Evolutionary conservation across 2,888 invertebrate genomes (phyloP).

Genomic region (Mechanitis messenoides): DNA sequence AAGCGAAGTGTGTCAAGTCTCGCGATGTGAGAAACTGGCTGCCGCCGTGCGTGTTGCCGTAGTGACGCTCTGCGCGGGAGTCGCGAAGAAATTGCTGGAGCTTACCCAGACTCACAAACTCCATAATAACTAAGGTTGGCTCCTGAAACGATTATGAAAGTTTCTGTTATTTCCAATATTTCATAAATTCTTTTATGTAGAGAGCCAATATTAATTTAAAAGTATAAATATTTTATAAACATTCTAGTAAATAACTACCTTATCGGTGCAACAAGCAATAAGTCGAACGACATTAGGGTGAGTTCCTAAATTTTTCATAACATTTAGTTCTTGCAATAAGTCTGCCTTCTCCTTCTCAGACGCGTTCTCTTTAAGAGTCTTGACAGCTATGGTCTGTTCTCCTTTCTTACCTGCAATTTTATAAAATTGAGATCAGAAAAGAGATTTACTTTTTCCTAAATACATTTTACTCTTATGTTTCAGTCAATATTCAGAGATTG

Average conservation of each 20-base stretch:
- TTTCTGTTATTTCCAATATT: background rate
- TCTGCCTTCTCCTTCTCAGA: conserved; percentile 91
- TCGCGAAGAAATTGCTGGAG: conserved; percentile 91
- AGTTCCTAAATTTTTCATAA: conserved; percentile 93
- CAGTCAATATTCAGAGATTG: too few species aligned
- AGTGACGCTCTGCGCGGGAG: conserved; percentile 89
- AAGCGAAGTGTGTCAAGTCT: conserved; percentile 92
- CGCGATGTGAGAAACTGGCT: conserved; percentile 87
- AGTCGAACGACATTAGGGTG: conserved; percentile 94
- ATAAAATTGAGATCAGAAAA: background rate
- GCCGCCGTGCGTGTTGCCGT: conserved; percentile 85
- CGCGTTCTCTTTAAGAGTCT: conserved; percentile 95
- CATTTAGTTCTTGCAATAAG: conserved; percentile 89
- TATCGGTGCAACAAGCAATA: conserved; percentile 92
- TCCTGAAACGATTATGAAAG: conserved; percentile 67
- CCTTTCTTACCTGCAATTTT: conserved; percentile 79
- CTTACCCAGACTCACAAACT: conserved; percentile 92
- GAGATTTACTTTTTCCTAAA: too few species aligned
- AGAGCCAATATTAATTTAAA: too few species aligned
- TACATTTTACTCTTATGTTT: too few species aligned
- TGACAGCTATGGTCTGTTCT: conserved; percentile 91
- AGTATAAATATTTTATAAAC: too few species aligned
- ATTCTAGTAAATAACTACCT: conserved; percentile 45
- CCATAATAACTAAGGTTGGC: conserved; percentile 94
- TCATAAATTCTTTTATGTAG: too few species aligned